These are phyloP conservation scores for Morpho achilles DNA, from an alignment of 2,888 invertebrate species.

Conservation along the genomic window DNA sequence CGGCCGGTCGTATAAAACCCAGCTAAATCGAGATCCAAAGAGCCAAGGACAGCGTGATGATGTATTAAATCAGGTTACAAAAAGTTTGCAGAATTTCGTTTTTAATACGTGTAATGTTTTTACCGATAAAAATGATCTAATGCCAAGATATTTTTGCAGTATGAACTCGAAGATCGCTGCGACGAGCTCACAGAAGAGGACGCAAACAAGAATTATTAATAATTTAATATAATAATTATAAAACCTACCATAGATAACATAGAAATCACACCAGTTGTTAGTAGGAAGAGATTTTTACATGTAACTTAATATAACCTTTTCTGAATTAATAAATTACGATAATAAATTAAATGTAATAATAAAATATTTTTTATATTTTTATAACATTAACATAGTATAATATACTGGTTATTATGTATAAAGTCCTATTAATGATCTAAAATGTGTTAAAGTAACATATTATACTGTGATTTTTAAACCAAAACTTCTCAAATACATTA, in stretches of 20 bases:
- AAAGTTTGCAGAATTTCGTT: no score
- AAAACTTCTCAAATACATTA: background rate
- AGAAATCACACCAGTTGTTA: background rate
- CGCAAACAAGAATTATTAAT: slow-evolving; percentile 1
- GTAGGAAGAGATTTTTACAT: background rate
- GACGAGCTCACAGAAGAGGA: slow-evolving; percentile 83
- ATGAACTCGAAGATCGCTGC: slow-evolving; percentile 89
- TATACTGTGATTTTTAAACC: slow-evolving; percentile 5
- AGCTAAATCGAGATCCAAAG: no score
- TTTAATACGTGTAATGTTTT: no score
- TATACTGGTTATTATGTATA: background rate
- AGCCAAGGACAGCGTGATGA: no score
- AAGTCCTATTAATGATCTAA: background rate
- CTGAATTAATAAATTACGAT: background rate
- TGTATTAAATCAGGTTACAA: no score
- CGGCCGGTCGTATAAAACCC: no score
- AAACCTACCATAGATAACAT: background rate
- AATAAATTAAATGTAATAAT: no score
- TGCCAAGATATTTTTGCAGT: slow-evolving; percentile 62
- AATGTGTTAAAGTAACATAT: slow-evolving; percentile 1
- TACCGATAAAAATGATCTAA: no score
- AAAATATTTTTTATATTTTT: no score
- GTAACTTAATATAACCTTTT: background rate
- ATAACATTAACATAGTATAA: background rate
- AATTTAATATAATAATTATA: background rate